phyloP scores from a whole-genome alignment of 2,888 invertebrate genomes.

The Chalcis sispes region DNA sequence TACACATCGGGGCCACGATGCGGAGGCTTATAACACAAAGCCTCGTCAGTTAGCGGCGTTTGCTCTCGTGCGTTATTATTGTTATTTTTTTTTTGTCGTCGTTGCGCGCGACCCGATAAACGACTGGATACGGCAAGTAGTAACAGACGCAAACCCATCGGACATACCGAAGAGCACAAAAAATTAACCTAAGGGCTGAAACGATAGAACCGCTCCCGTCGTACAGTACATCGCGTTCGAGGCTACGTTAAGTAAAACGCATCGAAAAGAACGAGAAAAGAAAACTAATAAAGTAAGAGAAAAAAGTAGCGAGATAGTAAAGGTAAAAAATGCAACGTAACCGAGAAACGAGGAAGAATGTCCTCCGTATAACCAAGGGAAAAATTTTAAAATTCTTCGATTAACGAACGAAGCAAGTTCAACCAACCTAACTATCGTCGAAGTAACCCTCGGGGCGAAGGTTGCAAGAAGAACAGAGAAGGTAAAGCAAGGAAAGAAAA shows the following conservation, averaged over 20 bases:
- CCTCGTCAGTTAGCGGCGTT: slow-evolving; percentile 34
- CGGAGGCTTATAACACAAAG: not conserved
- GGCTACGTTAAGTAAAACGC: too few species aligned
- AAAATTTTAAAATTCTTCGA: not conserved
- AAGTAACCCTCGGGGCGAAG: too few species aligned
- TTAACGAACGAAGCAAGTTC: slow-evolving; percentile 4
- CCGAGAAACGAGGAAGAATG: not conserved
- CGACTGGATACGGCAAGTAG: not conserved
- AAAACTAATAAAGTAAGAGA: too few species aligned
- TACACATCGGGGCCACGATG: slow-evolving; percentile 6
- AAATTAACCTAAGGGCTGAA: too few species aligned
- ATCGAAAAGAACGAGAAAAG: too few species aligned
- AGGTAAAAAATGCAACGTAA: slow-evolving; percentile 10
- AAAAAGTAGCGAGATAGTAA: too few species aligned
- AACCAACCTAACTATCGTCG: too few species aligned
- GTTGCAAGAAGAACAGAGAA: slow-evolving; percentile 10
- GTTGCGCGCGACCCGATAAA: too few species aligned
- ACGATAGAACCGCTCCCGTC: too few species aligned
- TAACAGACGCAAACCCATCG: not conserved
- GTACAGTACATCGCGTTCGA: too few species aligned
- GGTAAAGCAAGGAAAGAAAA: slow-evolving; percentile 10
- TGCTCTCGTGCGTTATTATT: too few species aligned
- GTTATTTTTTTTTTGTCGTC: too few species aligned
- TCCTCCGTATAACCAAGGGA: not conserved
- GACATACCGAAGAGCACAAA: not conserved